These are phyloP conservation scores for Solen grandis DNA, from an alignment of 1,140 invertebrate species.

Conservation along the genomic window DNA sequence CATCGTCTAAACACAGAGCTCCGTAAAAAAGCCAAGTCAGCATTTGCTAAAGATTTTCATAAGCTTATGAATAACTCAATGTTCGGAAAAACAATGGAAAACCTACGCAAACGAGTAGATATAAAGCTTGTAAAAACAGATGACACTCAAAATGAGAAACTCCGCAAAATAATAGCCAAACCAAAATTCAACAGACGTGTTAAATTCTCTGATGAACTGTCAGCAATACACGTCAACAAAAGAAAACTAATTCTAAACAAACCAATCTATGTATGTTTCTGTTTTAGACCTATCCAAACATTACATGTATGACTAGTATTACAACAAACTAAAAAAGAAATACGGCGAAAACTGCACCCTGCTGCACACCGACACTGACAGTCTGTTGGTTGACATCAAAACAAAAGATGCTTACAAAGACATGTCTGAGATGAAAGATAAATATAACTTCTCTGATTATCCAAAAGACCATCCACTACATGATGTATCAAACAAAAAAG, in stretches of 20 bases:
- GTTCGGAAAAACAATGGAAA: constrained; percentile 82
- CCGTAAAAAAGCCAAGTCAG: constrained; percentile 74
- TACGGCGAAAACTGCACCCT: constrained; percentile 68
- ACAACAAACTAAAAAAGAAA: constrained; percentile 63
- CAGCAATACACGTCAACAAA: too few species aligned
- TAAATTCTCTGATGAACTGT: too few species aligned
- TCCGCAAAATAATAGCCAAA: too few species aligned
- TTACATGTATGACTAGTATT: constrained; percentile 73
- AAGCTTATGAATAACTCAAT: constrained; percentile 81
- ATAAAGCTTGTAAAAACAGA: constrained; percentile 60
- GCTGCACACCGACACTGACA: constrained; percentile 80
- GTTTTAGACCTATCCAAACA: constrained; percentile 67
- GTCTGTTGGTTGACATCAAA: constrained; percentile 77
- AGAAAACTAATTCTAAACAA: too few species aligned
- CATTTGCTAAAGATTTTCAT: constrained; percentile 81
- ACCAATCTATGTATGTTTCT: too few species aligned
- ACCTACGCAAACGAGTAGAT: constrained; percentile 75
- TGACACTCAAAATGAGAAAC: too few species aligned
- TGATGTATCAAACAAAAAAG: constrained; percentile 69
- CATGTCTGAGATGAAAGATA: constrained; percentile 6
- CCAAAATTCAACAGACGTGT: too few species aligned
- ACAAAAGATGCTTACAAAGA: constrained; percentile 43
- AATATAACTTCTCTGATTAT: too few species aligned
- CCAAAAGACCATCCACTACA: too few species aligned
- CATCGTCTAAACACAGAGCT: constrained; percentile 63